Evolutionary conservation across 2,113 vertebrate genomes (phyloP).

Genomic region (Rhizomys pruinosus): DNA sequence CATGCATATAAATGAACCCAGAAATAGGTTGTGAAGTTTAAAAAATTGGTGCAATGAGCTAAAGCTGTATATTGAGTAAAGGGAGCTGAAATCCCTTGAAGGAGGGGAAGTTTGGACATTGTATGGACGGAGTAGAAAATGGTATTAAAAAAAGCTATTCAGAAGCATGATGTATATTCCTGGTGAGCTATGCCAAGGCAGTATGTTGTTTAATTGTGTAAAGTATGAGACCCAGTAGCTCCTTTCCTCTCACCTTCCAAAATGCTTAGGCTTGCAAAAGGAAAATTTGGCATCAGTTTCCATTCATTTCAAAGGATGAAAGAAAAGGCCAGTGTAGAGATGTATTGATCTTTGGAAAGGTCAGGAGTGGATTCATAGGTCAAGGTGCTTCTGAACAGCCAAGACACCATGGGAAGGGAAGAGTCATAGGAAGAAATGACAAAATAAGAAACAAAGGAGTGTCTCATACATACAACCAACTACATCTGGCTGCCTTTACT

Average conservation of each 20-base stretch:
- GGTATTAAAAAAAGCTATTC: conserved; percentile 46
- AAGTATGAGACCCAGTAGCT: conserved; percentile 74
- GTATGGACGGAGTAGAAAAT: conserved; percentile 51
- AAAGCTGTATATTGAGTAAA: not conserved
- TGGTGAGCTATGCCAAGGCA: conserved; percentile 56
- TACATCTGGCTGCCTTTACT: conserved; percentile 31
- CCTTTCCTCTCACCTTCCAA: conserved; percentile 74
- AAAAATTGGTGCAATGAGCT: not conserved
- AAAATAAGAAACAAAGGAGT: not conserved
- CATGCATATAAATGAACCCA: conserved; percentile 42
- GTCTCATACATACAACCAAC: not conserved
- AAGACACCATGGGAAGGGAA: not conserved
- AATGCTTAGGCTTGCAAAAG: conserved; percentile 81
- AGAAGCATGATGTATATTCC: conserved; percentile 73
- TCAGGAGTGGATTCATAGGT: conserved; percentile 84
- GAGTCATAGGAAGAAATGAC: not conserved
- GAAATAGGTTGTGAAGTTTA: conserved; percentile 26
- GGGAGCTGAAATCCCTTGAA: not conserved
- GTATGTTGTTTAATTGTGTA: conserved; percentile 73
- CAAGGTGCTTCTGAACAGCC: conserved; percentile 73
- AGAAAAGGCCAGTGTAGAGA: conserved; percentile 84
- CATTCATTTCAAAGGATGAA: conserved; percentile 83
- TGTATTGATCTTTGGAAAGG: conserved; percentile 88
- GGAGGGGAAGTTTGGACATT: conserved; percentile 36
- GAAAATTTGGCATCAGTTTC: conserved; percentile 84